A percentile compares a stretch with the other conserved stretches of the same genome.
Conservation (phyloP, 2,797 vertebrate species). For the Leucoraja ocellata region DNA sequence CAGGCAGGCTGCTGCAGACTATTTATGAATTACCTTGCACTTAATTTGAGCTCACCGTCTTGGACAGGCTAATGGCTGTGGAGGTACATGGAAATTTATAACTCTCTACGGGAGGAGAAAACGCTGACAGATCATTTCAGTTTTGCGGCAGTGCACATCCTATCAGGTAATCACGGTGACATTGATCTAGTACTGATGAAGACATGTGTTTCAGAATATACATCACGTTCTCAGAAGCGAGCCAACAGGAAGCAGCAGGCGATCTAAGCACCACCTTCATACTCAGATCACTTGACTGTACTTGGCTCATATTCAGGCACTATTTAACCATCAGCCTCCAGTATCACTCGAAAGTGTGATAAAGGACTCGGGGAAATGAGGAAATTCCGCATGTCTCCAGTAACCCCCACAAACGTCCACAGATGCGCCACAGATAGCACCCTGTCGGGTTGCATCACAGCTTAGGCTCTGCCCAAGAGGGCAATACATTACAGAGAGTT, state of each 20-base stretch:
- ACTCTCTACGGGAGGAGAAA: background rate
- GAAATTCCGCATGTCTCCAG: too few species aligned
- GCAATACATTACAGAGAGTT: too few species aligned
- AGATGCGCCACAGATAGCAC: too few species aligned
- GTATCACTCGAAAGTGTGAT: background rate
- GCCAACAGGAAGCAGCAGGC: background rate
- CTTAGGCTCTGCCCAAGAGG: too few species aligned
- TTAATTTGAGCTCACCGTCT: background rate
- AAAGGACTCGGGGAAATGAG: too few species aligned
- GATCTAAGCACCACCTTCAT: background rate
- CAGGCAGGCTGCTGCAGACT: background rate
- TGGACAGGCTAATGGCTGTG: background rate
- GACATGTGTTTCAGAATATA: background rate
- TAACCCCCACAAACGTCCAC: too few species aligned
- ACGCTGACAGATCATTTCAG: slow-evolving; percentile 1
- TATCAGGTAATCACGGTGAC: background rate
- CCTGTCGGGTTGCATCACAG: too few species aligned
- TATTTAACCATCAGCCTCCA: background rate
- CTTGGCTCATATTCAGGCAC: background rate
- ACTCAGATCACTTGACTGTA: background rate
- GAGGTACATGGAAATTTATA: slow-evolving; percentile 18
- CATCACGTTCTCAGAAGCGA: background rate
- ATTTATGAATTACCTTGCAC: background rate
- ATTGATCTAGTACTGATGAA: background rate
- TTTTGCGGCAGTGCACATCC: slow-evolving; percentile 1